Evolutionary conservation across 1,140 invertebrate genomes (phyloP).

Genomic region (Drosophila grimshawi): DNA sequence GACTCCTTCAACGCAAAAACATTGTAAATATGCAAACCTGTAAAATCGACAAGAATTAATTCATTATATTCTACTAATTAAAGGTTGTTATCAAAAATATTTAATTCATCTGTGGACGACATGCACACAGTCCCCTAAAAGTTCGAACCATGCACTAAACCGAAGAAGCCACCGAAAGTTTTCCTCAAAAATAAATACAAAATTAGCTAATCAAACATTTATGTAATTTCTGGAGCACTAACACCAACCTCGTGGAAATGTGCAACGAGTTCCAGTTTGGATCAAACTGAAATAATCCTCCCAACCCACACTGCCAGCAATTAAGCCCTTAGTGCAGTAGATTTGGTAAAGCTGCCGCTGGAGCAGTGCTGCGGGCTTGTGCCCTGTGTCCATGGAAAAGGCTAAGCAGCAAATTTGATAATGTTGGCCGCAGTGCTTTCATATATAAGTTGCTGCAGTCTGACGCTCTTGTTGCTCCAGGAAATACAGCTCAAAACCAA

Average conservation of each 20-base stretch:
- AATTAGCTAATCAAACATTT: conserved; percentile 74
- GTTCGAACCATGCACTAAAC: background rate
- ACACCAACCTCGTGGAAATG: conserved; percentile 59
- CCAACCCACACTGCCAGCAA: conserved; percentile 22
- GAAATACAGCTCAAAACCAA: conserved; percentile 76
- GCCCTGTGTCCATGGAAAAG: conserved; percentile 20
- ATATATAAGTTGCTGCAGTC: conserved; percentile 30
- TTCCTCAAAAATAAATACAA: conserved; percentile 20
- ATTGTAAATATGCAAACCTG: too few species aligned
- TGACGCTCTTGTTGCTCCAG: conserved; percentile 43
- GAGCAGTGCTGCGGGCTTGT: conserved; percentile 18
- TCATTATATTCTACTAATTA: background rate
- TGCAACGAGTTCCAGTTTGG: conserved; percentile 48
- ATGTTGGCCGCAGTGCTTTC: conserved; percentile 49
- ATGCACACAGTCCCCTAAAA: background rate
- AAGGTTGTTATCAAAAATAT: background rate
- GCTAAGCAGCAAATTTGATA: conserved; percentile 71
- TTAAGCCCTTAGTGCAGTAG: conserved; percentile 40
- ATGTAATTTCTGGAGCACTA: conserved; percentile 69
- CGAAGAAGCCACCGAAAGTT: conserved; percentile 4
- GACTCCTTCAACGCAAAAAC: too few species aligned
- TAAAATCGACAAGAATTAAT: too few species aligned
- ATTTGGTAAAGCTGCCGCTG: conserved; percentile 27
- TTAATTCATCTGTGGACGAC: background rate
- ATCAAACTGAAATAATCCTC: conserved; percentile 22